Evolutionary conservation across 2,797 vertebrate genomes (phyloP), one percentile per base, ranked within the genome.

Genomic region (Neosalanx taihuensis): DNA sequence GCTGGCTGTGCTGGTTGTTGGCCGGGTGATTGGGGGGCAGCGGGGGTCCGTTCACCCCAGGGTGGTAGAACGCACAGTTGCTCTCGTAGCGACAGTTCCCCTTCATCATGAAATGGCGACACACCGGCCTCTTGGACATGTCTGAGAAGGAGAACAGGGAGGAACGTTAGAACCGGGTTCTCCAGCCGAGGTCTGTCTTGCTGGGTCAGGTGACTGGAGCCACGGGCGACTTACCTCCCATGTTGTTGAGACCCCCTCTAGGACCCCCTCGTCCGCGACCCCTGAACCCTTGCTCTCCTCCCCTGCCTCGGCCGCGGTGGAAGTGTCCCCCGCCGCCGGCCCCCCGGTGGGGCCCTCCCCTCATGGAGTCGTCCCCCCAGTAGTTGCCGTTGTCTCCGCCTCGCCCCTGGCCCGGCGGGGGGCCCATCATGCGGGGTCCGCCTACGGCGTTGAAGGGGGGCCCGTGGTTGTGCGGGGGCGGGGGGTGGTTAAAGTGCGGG

Each of bases 81-180:
- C 93, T 94, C 85, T 98, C 96, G 6, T 97, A 97, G 72, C 95
- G 89, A 87, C 97, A 98, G 90, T 93, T 96, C 78, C 97, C 96
- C 80, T 96, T 98, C 94, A 97, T 94, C 93, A 96, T 96, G 89
- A 97, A 98, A 80, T 97, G 96, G 13, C 96, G 95, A 84, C 96
- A 98, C 58, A 97, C 91, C 0, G 96, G 94, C 65, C 96, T 94
- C 76, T 91, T 94, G 30, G 96, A 96, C 95, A 96, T 96, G 82
- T 97, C 96, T 97, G 90, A 61, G 17, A 18, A 46, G 41, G 15
- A 61, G n/a, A 61, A 30, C 59, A 15, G 64, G 49, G 20, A 53
- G 33, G 2, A 41, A 15, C 2, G 15, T 26, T 5, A 37, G 5
- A 33, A 37, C 0, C 2, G 30, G 6, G 63, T 18, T 31, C 15